Evolutionary conservation across 2,888 invertebrate species (phyloP).

Genomic region (Oligia strigilis): DNA sequence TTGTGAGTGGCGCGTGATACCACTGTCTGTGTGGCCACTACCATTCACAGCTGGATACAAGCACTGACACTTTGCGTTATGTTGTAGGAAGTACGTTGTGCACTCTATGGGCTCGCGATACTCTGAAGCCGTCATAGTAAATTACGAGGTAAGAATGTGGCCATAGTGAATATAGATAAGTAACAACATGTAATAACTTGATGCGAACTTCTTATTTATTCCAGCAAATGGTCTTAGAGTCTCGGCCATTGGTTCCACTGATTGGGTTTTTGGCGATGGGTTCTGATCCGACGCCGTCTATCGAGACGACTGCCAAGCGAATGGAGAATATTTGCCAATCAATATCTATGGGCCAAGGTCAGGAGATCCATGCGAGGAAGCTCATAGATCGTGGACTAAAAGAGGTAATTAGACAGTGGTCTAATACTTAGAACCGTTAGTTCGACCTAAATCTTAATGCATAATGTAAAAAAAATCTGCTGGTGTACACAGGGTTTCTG

Average conservation of each 20-base stretch:
- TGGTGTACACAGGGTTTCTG: conserved; percentile 93
- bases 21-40: not conserved
- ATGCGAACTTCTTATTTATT: conserved; percentile 38
- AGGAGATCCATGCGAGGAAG: conserved; percentile 95
- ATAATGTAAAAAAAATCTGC: not conserved
- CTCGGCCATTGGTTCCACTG: conserved; percentile 93
- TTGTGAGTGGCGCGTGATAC: conserved; percentile 79
- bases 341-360: conserved; percentile 97
- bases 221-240: conserved; percentile 92
- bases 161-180: not conserved
- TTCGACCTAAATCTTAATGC: not conserved
- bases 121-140: conserved; percentile 95
- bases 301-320: conserved; percentile 94
- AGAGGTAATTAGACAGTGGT: conserved; percentile 81
- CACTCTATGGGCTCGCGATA: conserved; percentile 93
- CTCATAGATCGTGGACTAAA: conserved; percentile 91
- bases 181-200: not conserved
- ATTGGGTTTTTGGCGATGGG: conserved; percentile 97
- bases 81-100: conserved; percentile 93
- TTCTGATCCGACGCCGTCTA: conserved; percentile 96
- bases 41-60: too few species aligned
- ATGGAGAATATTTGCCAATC: conserved; percentile 92
- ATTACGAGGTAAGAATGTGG: conserved; percentile 91
- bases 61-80: conserved; percentile 12
- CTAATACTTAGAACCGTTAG: not conserved